Conservation (phyloP, 2,113 vertebrate genomes). For the Ctenodactylus gundi region DNA sequence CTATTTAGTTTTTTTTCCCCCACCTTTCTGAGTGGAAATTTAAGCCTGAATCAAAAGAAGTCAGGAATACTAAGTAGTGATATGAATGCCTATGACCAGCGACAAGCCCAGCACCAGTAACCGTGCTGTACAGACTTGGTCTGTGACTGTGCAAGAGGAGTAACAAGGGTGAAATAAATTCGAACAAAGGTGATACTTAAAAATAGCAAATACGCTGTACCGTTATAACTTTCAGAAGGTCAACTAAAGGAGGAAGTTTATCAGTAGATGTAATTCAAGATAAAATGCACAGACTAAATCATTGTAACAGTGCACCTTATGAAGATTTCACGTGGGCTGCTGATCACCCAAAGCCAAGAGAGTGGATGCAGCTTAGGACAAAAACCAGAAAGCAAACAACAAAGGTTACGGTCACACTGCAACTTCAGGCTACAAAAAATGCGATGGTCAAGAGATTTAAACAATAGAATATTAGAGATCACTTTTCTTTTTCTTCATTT, state of each 20-base stretch:
- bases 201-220: neutral
- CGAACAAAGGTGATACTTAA: neutral
- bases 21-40: slow-evolving; percentile 28
- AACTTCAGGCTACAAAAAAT: neutral
- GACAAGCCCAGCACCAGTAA: slow-evolving; percentile 15
- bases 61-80: slow-evolving; percentile 14
- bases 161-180: slow-evolving; percentile 30
- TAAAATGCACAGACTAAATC: slow-evolving; percentile 22
- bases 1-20: slow-evolving; percentile 24
- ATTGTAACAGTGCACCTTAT: neutral
- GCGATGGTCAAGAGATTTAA: neutral
- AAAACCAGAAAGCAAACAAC: slow-evolving; percentile 24
- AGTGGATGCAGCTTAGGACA: neutral
- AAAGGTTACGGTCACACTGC: neutral
- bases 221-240: slow-evolving; percentile 28
- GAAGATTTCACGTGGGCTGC: slow-evolving; percentile 21
- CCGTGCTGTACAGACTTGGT: neutral
- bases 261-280: slow-evolving; percentile 26
- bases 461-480: neutral
- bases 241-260: slow-evolving; percentile 18
- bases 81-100: neutral
- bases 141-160: slow-evolving; percentile 13
- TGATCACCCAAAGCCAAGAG: slow-evolving; percentile 16
- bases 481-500: neutral
- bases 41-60: slow-evolving; percentile 23